Conservation (phyloP, 2,888 invertebrate species). For the Eupithecia tripunctaria region DNA sequence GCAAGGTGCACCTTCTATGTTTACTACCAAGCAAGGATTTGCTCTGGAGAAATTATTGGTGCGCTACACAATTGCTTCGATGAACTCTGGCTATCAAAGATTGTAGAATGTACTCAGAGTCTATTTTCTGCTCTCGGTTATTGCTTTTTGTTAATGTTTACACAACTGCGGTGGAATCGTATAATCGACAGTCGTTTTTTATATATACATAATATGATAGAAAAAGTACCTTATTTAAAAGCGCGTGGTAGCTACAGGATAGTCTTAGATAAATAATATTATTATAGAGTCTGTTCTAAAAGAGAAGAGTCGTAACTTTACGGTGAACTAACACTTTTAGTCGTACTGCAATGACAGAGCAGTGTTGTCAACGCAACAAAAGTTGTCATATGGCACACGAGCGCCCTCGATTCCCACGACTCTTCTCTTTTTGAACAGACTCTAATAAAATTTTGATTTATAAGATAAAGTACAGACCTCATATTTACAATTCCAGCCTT, state of each 20-base stretch:
- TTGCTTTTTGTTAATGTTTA: conserved; percentile 7
- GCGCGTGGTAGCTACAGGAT: neutral
- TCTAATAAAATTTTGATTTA: too few relatives aligned
- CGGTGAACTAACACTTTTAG: too few relatives aligned
- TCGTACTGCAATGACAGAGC: too few relatives aligned
- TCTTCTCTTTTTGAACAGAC: too few relatives aligned
- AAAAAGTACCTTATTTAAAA: neutral
- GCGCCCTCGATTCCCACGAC: too few relatives aligned
- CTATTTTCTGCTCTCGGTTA: conserved; percentile 5
- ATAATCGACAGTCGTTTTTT: neutral
- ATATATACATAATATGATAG: too few relatives aligned
- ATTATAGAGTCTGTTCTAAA: too few relatives aligned
- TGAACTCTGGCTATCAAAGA: neutral
- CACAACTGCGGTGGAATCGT: neutral
- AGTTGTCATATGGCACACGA: too few relatives aligned
- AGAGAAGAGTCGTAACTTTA: too few relatives aligned
- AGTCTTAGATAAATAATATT: neutral
- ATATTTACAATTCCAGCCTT: neutral
- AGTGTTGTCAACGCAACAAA: too few relatives aligned
- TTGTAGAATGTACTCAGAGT: neutral
- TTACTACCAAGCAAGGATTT: conserved; percentile 40
- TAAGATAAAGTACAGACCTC: neutral
- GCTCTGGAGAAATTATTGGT: conserved; percentile 20
- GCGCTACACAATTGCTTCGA: conserved; percentile 13
- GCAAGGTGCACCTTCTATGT: conserved; percentile 54